These are phyloP conservation scores for Corella eumyota DNA, from an alignment of 23 tunicate genomes.

Conservation along the genomic window DNA sequence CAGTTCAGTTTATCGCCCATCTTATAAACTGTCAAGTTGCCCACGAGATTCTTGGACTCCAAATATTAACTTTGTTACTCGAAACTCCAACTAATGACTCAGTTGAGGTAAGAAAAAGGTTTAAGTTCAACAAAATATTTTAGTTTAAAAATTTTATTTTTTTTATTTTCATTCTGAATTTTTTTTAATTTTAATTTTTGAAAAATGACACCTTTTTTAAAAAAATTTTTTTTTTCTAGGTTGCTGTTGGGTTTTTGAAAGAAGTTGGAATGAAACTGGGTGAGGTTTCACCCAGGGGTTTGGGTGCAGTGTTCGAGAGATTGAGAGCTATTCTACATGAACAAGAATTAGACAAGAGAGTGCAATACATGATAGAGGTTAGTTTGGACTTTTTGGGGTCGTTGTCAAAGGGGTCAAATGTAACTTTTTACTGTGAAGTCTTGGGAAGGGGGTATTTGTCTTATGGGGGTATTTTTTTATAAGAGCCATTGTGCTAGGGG, in stretches of 20 bases:
- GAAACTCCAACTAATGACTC: slow-evolving; percentile 97
- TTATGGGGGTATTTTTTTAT: no score
- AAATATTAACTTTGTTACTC: slow-evolving; percentile 73
- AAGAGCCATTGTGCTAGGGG: no score
- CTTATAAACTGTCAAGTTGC: slow-evolving; percentile 94
- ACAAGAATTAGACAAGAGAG: slow-evolving; percentile 77
- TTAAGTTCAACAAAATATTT: no score
- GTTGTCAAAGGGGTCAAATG: not conserved
- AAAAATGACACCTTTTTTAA: not conserved
- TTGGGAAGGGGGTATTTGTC: no score
- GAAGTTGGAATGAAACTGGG: slow-evolving; percentile 83
- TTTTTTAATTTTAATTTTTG: not conserved
- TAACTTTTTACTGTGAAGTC: no score
- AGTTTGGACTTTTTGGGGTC: slow-evolving; percentile 5
- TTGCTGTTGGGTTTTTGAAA: slow-evolving; percentile 90
- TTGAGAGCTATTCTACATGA: slow-evolving; percentile 77
- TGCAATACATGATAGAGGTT: slow-evolving; percentile 97
- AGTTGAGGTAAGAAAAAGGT: slow-evolving; percentile 78
- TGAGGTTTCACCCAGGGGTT: slow-evolving; percentile 85
- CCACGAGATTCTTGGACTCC: slow-evolving; percentile 87
- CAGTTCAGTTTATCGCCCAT: slow-evolving; percentile 90
- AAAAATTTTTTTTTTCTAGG: slow-evolving; percentile 21
- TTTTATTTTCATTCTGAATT: no score
- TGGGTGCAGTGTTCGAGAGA: slow-evolving; percentile 88
- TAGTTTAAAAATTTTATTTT: no score